These are phyloP conservation scores for Physeter macrocephalus DNA, from an alignment of 2,113 vertebrate genomes.

Conservation along the genomic window DNA sequence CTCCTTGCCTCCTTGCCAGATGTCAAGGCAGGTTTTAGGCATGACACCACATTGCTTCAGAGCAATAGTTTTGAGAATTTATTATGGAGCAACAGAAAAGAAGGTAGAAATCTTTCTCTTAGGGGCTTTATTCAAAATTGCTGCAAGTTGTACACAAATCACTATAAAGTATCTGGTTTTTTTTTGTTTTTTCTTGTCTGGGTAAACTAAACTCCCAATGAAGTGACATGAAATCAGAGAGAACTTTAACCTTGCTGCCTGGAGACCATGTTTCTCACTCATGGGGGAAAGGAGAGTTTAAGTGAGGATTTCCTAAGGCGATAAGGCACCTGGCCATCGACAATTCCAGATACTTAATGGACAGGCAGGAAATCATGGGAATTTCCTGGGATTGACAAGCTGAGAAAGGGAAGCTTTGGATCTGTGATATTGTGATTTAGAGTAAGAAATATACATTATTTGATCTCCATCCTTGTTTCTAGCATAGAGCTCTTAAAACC, in stretches of 20 bases:
- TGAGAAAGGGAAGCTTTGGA: neutral
- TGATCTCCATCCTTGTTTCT: neutral
- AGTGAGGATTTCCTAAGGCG: neutral
- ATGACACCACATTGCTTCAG: neutral
- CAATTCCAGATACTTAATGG: neutral
- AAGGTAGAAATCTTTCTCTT: neutral
- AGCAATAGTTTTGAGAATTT: neutral
- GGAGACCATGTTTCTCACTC: neutral
- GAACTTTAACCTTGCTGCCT: neutral
- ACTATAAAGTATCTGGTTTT: neutral
- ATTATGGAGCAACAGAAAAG: neutral
- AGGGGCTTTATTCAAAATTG: neutral
- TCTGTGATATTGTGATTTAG: neutral
- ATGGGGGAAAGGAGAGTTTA: neutral
- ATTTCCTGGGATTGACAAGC: neutral
- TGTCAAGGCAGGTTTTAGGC: neutral
- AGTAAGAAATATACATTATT: neutral
- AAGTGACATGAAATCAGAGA: neutral
- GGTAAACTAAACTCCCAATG: neutral
- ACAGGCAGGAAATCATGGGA: neutral
- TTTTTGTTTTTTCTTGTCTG: neutral
- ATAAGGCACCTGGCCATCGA: neutral
- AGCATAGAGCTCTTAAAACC: neutral
- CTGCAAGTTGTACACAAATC: neutral
- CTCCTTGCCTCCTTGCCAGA: neutral